Base-by-base conservation (phyloP, 2,797 vertebrate genomes). In the Linurgus olivaceus region DNA sequence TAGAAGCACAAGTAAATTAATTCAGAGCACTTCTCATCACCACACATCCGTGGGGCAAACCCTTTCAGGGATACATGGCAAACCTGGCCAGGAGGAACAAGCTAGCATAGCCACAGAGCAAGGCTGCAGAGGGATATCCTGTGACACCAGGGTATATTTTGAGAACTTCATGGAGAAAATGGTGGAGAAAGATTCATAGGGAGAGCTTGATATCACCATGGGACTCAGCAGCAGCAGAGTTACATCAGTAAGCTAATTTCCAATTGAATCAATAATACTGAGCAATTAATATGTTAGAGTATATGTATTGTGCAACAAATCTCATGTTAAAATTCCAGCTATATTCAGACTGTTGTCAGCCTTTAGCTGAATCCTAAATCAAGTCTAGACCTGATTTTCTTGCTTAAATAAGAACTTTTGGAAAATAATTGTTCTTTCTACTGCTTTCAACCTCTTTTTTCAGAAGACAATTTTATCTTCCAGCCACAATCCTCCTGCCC, bases 21-120 rank as follows among this genome's bases (percentile, higher is more conserved):
- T 52, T 52, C 29, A 8, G 29, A 7, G 57, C 13, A 4, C n/a
- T 83, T 31, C 40, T 54, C 52, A 28, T 59, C 25, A 9, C 18
- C 1, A 1, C 12, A 2, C 4, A 8, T 15, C 65, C 0, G 0
- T 21, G 44, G 13, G 63, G 16, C 5, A 78, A 74, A 47, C 21
- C 42, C 29, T 25, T 17, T 1, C 9, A 12, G 73, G 54, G 67
- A 26, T 8, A 6, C 7, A 2, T 10, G 24, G 24, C 47, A 15
- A 35, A 55, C 6, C 21, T 66, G 44, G 21, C 37, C 66, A 63
- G 19, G 17, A 52, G 33, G 24, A 44, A 31, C 4, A 3, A 57
- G 40, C 26, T 50, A 5, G 37, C 17, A 6, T 19, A 47, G 51
- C 5, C 4, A 13, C 20, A 52, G 26, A 63, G 59, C 23, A 40